Conservation (phyloP, 2,888 invertebrate genomes). For the Callyntrura guangdongensis region DNA sequence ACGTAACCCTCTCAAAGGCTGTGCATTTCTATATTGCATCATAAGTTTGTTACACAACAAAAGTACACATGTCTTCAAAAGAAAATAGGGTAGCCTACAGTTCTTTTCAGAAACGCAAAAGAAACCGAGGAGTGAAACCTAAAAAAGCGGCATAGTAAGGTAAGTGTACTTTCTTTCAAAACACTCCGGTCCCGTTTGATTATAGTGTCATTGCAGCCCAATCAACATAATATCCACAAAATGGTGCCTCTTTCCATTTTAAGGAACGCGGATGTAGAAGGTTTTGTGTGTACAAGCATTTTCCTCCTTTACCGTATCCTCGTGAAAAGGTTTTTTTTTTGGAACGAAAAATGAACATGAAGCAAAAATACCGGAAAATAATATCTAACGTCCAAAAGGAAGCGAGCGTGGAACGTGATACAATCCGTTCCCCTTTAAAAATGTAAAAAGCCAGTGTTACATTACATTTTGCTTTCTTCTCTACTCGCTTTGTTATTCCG, state of each 20-base stretch:
- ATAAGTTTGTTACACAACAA: neutral
- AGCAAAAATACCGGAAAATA: constrained; percentile 60
- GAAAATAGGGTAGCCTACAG: too few relatives aligned
- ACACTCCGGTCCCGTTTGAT: neutral
- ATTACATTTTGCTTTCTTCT: constrained; percentile 16
- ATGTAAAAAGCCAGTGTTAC: constrained; percentile 16
- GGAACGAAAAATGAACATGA: constrained; percentile 37
- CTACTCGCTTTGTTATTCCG: constrained; percentile 8
- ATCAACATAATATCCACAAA: constrained; percentile 42
- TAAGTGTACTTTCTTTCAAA: neutral
- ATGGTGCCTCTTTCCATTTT: constrained; percentile 15
- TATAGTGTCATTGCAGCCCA: constrained; percentile 53
- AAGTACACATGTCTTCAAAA: neutral
- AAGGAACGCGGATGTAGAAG: neutral
- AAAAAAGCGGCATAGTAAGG: neutral
- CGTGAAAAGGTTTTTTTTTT: constrained; percentile 7
- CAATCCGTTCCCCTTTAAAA: constrained; percentile 19
- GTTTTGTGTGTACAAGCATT: neutral
- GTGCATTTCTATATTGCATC: neutral
- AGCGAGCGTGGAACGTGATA: constrained; percentile 53
- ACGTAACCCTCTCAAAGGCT: neutral
- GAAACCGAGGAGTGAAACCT: neutral
- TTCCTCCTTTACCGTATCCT: neutral
- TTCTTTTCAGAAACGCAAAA: too few relatives aligned
- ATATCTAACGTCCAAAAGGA: constrained; percentile 33